Base-by-base conservation (phyloP, 2,888 invertebrate species). In the Microctonus hyperodae region DNA sequence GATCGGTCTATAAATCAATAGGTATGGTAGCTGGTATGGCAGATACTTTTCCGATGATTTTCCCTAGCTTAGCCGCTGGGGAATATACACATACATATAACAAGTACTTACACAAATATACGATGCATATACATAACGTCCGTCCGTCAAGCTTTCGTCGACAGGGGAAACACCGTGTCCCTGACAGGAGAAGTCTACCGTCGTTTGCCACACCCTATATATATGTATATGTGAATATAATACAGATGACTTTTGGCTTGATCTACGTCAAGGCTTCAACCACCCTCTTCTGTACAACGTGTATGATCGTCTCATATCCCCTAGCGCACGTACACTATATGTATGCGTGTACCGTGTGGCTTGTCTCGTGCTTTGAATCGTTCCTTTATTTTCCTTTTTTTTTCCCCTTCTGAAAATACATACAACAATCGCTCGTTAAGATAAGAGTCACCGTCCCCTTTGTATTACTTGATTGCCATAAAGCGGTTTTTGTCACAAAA, bases 341-440 rank as follows among this genome's bases (percentile, higher is more conserved):
- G n/a, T n/a, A n/a, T n/a, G n/a, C 3, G 61, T 37, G 56, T 60
- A 56, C 16, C 57, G 40, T 13, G 50, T 60, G 62, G 48, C 53
- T 69, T 63, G 57, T 65, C 69, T 67, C 67, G 65, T 65, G 67
- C 58, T 62, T 61, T 28, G 23, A 44, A 44, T 20, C 44, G 31
- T 31, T 55, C 23, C 51, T 22, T 37, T 40, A 58, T 66, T 44
- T 51, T 56, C 40, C 51, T 40, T 31, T 31, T 33, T 48, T 51
- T 69, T 65, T 66, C 67, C 64, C 65, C 69, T 37, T 66, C 67
- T 65, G 65, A 70, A 66, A 63, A 70, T 66, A 69, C 60, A 58
- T 68, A 70, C 70, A 44, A 74, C 75, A 73, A 75, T 76, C 72
- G 73, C 73, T 76, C 74, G 74, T 76, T 75, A 74, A 74, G 74